Evolutionary conservation across 2,797 vertebrate genomes (phyloP).

Genomic region (Darevskia nairensis): DNA sequence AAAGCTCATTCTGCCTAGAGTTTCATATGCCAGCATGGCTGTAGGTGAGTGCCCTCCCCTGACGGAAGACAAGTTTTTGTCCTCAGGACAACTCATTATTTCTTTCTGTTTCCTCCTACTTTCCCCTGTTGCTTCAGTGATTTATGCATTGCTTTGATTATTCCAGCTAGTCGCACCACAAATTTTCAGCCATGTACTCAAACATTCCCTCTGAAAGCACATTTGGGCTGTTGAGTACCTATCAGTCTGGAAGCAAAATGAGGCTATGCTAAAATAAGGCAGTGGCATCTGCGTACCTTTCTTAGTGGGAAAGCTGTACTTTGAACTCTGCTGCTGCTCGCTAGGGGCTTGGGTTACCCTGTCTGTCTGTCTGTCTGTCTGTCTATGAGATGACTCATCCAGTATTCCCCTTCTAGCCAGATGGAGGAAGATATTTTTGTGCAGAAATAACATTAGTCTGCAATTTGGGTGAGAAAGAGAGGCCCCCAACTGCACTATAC

Average conservation of each 20-base stretch:
- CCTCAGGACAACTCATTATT: neutral
- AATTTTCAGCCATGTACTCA: neutral
- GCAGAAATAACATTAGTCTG: too few species aligned
- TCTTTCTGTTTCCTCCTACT: neutral
- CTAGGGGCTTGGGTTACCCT: too few species aligned
- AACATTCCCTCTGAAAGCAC: neutral
- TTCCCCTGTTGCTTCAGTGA: neutral
- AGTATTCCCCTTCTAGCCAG: too few species aligned
- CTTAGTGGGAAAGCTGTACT: neutral
- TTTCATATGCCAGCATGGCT: neutral
- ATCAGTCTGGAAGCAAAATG: neutral
- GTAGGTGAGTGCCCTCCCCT: neutral
- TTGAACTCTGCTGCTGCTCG: too few species aligned
- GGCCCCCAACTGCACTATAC: too few species aligned
- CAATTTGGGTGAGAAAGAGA: too few species aligned
- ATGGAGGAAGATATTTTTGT: too few species aligned
- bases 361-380: too few species aligned
- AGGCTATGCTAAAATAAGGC: neutral
- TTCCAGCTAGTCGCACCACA: neutral
- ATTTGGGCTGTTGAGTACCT: neutral
- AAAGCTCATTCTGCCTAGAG: neutral
- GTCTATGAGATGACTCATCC: too few species aligned
- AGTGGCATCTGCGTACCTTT: neutral
- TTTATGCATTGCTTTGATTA: neutral
- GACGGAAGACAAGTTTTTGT: neutral